Evolutionary conservation across 2,888 invertebrate genomes (phyloP), one percentile per base, ranked within the genome.

Genomic region (Adelphocoris suturalis): DNA sequence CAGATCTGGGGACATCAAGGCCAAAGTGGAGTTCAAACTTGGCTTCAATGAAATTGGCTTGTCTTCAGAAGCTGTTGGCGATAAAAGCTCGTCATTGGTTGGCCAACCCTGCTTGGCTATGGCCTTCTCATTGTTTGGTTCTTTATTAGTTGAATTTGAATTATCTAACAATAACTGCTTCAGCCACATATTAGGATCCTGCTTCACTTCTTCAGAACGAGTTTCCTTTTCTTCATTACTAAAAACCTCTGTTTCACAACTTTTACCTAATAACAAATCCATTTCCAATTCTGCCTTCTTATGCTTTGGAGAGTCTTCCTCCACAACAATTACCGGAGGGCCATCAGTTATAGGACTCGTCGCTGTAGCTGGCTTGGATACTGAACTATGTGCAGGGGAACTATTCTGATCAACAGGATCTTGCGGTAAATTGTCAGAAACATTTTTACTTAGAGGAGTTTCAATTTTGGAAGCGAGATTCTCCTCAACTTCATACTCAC

Each of bases 1-100:
- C 47, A 91, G 85, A 52, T 92, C 91, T 11, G 92, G 92, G n/a
- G 92, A 91, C 47, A 91, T 82, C 7, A 92, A 90, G 28, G 92
- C 92, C 16, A 92, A 76, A 2, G 92, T 92, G 14, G 92, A 92
- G 27, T 90, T 91, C 13, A 91, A 55, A 47, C 75, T 89, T 11
- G 91, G 90, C 55, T 89, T 88, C 37, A 90, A 48, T 28, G 82
- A 80, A 23, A 88, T 47, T 14, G 27, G 27, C 19, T 82, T 55
- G 1, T 86, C 75, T 23, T 86, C 86, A 47, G 68, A 68, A 28
- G 85, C 52, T 27, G 14, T 37, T 19, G 85, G 46, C 2, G 86
- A 23, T 55, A 88, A 78, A 1, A 91, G 78, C 75, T 91, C 91
- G 14, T 90, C 89, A 13, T 86, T 86, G 5, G 84, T 61, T 12